A percentile compares a stretch with the other conserved stretches of the same genome.
Conservation (phyloP, 37 sponge, comb jelly and placozoan genomes). For the Theonella swinhoei region DNA sequence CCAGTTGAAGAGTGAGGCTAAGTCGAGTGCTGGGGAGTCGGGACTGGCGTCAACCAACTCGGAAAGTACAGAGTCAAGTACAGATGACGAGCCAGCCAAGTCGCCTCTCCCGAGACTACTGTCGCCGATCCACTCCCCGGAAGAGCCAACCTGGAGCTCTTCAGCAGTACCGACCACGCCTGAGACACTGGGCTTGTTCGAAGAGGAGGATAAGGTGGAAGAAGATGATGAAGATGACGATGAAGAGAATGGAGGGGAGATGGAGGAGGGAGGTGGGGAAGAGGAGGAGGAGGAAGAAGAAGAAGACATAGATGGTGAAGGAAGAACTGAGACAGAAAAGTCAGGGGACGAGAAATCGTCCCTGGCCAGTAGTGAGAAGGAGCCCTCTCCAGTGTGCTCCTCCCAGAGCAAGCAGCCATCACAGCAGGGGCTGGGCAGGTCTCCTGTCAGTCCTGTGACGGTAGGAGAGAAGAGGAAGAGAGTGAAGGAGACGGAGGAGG, state of each 20-base stretch:
- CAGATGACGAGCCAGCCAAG: neutral
- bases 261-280: slow-evolving; percentile 2
- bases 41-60: neutral
- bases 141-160: neutral
- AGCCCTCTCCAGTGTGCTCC: neutral
- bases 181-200: no score
- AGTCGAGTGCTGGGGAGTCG: no score
- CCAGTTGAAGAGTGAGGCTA: neutral
- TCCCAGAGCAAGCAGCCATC: neutral
- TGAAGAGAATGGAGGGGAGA: neutral
- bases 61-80: neutral
- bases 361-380: slow-evolving; percentile 19
- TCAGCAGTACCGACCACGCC: neutral
- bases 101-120: neutral
- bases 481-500: slow-evolving; percentile 26
- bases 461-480: slow-evolving; percentile 36
- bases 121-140: neutral
- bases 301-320: neutral
- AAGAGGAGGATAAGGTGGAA: neutral
- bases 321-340: neutral
- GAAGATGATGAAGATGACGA: neutral
- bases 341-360: slow-evolving; percentile 4
- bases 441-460: neutral
- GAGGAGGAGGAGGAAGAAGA: neutral
- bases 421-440: neutral